Base-by-base conservation (phyloP, 2,888 invertebrate genomes). In the Chouioia cunea region DNA sequence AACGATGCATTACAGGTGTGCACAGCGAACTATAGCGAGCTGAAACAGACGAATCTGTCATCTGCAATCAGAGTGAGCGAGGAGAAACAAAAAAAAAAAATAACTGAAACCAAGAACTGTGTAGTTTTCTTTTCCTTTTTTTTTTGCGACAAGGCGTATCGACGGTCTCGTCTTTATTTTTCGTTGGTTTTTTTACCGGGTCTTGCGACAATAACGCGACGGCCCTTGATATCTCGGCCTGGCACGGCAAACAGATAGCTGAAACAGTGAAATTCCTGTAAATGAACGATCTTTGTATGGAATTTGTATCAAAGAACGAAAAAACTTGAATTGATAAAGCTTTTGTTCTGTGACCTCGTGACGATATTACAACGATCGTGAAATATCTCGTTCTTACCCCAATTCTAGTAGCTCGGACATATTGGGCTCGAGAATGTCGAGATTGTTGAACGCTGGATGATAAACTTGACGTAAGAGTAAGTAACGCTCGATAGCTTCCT, bases 231-330 rank as follows among this genome's bases (percentile, higher is more conserved):
- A 84, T 95, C 94, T 79, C 93, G 89, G 83, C 91, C 91, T 16
- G 94, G 94, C 76, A 93, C 91, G 60, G 91, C 92, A 83, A 94
- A 93, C 76, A 93, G 88, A 83, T 92, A 93, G 78, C 94, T 92
- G 87, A 64, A 87, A 74, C 20, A 62, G 20, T 12, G 52, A 20
- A 48, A 50, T 36, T 3, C 36, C 36, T 4, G 36, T 36, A 6
- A 6, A 36, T 36, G 6, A 10, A 12, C 10, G 6, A 27, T 27
- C 27, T 27, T 27, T 27, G 27, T 27, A 27, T 27, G 27, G 2
- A 27, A 4, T 27, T 4, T 27, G 27, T n/a, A n/a, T n/a, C 27
- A 2, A 6, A 4, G 27, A 27, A 27, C 3, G 2, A 6, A 27
- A 4, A 27, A 6, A 27, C 36, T 3, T 10, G 36, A 36, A 1